Base-by-base conservation (phyloP, 2,797 vertebrate species). In the Rhadinocentrus ornatus region DNA sequence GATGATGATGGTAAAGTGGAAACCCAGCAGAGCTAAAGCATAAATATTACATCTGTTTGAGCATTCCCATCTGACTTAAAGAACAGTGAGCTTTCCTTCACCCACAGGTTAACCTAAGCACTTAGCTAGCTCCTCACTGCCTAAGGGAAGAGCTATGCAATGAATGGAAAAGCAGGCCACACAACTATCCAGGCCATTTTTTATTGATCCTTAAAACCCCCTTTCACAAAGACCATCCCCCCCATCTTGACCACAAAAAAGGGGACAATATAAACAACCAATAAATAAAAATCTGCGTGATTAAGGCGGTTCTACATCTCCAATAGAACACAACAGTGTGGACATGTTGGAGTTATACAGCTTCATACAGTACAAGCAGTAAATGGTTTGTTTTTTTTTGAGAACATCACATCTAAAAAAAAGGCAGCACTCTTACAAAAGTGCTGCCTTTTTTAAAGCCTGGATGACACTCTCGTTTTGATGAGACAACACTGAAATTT, bases 271-370 rank as follows among this genome's bases (percentile, higher is more conserved):
- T 87, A 85, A 90, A 91, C 84, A 87, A 92, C 82, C 88, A 94
- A 94, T 93, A 93, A 94, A 95, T 94, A 93, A 92, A 90, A 93
- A 91, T 89, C 86, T 90, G 92, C 86, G 78, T 77, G 84, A 91
- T 93, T 95, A 95, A 95, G 94, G 95, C 95, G 92, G 92, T 91
- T 94, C 93, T 94, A 94, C 90, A 85, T 88, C 89, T 92, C 87
- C 89, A 89, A 91, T 89, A 91, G 91, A 89, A 92, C 86, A 93
- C 85, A 88, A 88, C 92, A 93, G 88, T 92, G 92, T 88, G 84
- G 86, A 91, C 91, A 87, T 82, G 85, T 90, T 84, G 88, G 89
- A 90, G 87, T 89, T 86, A 77, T 88, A 93, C 90, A 93, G 90
- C 90, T 89, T 89, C 88, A 87, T 89, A 93, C 89, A 92, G 90